A percentile compares a stretch with the other conserved stretches of the same genome.
phyloP scores from a whole-genome alignment of 2,797 vertebrate species.

The Lepus oiostolus region DNA sequence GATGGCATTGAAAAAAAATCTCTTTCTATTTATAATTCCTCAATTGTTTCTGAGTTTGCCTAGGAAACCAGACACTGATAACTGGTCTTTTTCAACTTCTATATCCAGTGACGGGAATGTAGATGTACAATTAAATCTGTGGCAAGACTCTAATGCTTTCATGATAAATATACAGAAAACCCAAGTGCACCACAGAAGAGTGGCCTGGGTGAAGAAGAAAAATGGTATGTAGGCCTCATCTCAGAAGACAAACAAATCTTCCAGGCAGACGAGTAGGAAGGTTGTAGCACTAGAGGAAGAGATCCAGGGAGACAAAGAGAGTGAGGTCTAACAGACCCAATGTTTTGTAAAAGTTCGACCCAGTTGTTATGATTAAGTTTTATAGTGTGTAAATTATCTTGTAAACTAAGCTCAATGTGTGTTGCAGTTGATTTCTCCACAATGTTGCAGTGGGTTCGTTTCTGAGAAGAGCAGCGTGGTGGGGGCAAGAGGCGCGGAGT shows the following conservation, averaged over 20 bases:
- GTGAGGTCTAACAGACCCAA: too few species aligned
- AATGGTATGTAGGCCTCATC: fast-evolving
- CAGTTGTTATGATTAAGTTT: neutral
- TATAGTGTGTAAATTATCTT: neutral
- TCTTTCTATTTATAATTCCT: neutral
- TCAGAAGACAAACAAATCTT: neutral
- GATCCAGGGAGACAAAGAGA: neutral
- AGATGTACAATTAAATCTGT: neutral
- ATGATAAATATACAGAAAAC: neutral
- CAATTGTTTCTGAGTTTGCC: neutral
- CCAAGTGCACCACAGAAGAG: neutral
- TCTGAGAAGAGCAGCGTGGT: too few species aligned
- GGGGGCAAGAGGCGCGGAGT: too few species aligned
- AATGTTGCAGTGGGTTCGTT: too few species aligned
- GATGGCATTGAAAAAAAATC: neutral
- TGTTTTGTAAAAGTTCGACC: neutral
- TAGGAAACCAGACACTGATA: neutral
- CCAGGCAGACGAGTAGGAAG: neutral
- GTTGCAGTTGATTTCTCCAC: too few species aligned
- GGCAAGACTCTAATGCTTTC: neutral
- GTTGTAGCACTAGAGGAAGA: neutral
- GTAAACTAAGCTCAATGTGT: neutral
- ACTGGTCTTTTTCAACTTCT: neutral
- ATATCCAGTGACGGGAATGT: neutral
- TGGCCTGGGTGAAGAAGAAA: neutral